These are phyloP conservation scores for Hirudinaria manillensis DNA, from an alignment of 2,888 invertebrate genomes.

Conservation along the genomic window DNA sequence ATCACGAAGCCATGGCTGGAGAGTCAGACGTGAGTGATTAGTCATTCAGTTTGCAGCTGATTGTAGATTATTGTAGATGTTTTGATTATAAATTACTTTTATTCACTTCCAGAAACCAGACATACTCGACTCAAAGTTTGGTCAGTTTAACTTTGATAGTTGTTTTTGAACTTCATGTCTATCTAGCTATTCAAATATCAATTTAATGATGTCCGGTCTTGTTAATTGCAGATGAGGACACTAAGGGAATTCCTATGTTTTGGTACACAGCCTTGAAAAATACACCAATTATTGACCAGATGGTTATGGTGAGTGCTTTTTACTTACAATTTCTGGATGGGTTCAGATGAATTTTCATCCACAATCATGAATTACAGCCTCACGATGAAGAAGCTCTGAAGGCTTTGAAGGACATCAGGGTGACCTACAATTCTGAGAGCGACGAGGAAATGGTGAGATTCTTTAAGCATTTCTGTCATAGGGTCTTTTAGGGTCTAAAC, in stretches of 20 bases:
- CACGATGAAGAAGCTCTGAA: conserved; percentile 22
- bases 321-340: background rate
- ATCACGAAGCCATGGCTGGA: conserved; percentile 16
- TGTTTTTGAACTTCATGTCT: too few species aligned
- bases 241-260: conserved; percentile 34
- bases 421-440: background rate
- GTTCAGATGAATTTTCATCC: background rate
- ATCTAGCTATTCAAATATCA: too few species aligned
- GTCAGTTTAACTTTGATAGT: too few species aligned
- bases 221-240: conserved; percentile 23
- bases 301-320: background rate
- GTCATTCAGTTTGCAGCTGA: conserved; percentile 16
- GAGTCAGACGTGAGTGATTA: conserved; percentile 28
- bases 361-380: background rate
- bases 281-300: background rate
- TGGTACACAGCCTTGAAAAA: conserved; percentile 35
- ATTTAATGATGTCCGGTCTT: too few species aligned
- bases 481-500: background rate
- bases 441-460: conserved; percentile 12
- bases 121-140: too few species aligned
- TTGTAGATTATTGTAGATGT: background rate
- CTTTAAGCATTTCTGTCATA: background rate
- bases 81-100: too few species aligned
- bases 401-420: conserved; percentile 18
- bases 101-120: too few species aligned